Base-by-base conservation (phyloP, 2,113 vertebrate genomes). In the Columbina picui region DNA sequence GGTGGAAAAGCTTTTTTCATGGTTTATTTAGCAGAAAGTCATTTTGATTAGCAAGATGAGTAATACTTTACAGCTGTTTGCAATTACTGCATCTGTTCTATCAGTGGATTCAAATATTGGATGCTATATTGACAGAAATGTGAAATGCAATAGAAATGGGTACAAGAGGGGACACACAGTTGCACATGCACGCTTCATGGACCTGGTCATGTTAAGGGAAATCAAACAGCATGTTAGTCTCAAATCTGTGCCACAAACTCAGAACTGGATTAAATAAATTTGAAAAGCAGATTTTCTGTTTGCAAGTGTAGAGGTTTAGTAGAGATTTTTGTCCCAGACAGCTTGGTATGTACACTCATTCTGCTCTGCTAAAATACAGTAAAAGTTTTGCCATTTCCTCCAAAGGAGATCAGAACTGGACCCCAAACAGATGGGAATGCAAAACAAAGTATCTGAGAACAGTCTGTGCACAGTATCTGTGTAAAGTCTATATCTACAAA, bases 1-100 rank as follows among this genome's bases (percentile, higher is more conserved):
- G 98, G 98, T 96, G 97, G 98, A 98, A 99, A 99, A 99, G 98
- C 98, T 99, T 99, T 99, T 99, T 99, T 99, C 99, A 99, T 99
- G 99, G 98, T 99, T 99, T 99, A 99, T 99, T 99, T 99, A 99
- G 98, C 98, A 99, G 98, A 98, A 98, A 99, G 98, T 99, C 98
- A 99, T 99, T 99, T 98, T 99, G 99, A 99, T 99, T 99, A 99
- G 98, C 97, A 98, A 95, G 98, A 98, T 99, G 98, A 99, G 98
- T 98, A 98, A 98, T 99, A 99, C 97, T 99, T 98, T 98, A 98
- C 98, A 98, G 98, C 98, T 98, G 98, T 98, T 98, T 98, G 98
- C 98, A 98, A 98, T 98, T 98, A 98, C 98, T 98, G 98, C 98
- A 98, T 98, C 98, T 98, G 98, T 98, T 96, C 97, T 99, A 98